phyloP scores from a whole-genome alignment of 2,113 vertebrate species.

The Salvelinus fontinalis region DNA sequence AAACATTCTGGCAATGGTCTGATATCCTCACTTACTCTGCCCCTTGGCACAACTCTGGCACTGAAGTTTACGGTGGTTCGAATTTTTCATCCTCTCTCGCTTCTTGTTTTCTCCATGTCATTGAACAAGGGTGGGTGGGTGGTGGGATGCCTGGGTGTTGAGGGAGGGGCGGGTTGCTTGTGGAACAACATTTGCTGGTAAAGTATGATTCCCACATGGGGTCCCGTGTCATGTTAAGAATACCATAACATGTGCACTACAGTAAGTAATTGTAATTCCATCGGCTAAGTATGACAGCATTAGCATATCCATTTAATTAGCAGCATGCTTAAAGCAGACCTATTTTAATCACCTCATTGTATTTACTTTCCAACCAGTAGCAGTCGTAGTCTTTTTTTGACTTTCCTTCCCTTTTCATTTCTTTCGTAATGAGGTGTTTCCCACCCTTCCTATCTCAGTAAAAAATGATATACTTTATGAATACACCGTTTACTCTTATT shows the following conservation, averaged over 20 bases:
- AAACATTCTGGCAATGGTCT: slow-evolving; percentile 25
- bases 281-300: slow-evolving; percentile 99
- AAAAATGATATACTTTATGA: slow-evolving; percentile 82
- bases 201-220: slow-evolving; percentile 86
- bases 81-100: neutral
- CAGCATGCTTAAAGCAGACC: slow-evolving; percentile 91
- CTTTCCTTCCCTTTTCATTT: slow-evolving; percentile 77
- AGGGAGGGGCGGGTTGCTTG: neutral
- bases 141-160: slow-evolving; percentile 30
- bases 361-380: slow-evolving; percentile 84
- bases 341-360: slow-evolving; percentile 98
- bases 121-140: slow-evolving; percentile 10
- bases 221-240: slow-evolving; percentile 92
- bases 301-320: slow-evolving; percentile 99
- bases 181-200: slow-evolving; percentile 59
- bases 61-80: slow-evolving; percentile 8
- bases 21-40: slow-evolving; percentile 17
- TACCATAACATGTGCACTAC: slow-evolving; percentile 98
- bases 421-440: slow-evolving; percentile 85
- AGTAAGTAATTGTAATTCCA: slow-evolving; percentile 99
- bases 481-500: slow-evolving; percentile 68
- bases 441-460: slow-evolving; percentile 66
- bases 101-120: neutral
- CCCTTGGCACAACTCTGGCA: slow-evolving; percentile 10
- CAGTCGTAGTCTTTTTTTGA: slow-evolving; percentile 70